These are phyloP conservation scores for Leuciscus idus DNA, from an alignment of 2,113 vertebrate genomes.

Conservation along the genomic window DNA sequence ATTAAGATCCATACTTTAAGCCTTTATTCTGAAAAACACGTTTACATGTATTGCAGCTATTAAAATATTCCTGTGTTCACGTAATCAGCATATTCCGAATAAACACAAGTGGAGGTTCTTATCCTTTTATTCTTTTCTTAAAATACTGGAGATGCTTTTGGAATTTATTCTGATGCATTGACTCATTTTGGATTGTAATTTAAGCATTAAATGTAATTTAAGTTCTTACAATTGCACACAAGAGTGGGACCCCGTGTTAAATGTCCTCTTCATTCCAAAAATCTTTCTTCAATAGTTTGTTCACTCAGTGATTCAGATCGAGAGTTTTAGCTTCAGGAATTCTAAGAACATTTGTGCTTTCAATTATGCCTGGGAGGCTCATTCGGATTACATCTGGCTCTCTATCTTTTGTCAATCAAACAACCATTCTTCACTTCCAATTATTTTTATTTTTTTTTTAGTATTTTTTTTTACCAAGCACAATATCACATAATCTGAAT, in stretches of 20 bases:
- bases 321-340: not conserved
- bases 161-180: not conserved
- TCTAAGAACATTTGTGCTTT: not conserved
- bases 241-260: too few relatives aligned
- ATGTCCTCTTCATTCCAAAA: not conserved
- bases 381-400: not conserved
- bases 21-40: not conserved
- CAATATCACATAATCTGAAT: conserved; percentile 11
- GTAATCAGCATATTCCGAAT: not conserved
- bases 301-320: not conserved
- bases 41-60: not conserved
- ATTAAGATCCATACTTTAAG: not conserved
- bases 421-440: not conserved
- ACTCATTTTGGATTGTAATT: not conserved
- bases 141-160: not conserved
- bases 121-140: not conserved
- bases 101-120: too few relatives aligned
- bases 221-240: not conserved
- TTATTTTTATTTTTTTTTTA: too few relatives aligned
- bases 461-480: not conserved
- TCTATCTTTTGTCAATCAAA: not conserved
- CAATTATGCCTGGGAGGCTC: not conserved
- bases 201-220: not conserved
- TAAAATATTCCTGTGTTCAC: not conserved
- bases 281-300: not conserved